Conservation (phyloP, 2,113 vertebrate genomes). For the Pterophyllum scalare region DNA sequence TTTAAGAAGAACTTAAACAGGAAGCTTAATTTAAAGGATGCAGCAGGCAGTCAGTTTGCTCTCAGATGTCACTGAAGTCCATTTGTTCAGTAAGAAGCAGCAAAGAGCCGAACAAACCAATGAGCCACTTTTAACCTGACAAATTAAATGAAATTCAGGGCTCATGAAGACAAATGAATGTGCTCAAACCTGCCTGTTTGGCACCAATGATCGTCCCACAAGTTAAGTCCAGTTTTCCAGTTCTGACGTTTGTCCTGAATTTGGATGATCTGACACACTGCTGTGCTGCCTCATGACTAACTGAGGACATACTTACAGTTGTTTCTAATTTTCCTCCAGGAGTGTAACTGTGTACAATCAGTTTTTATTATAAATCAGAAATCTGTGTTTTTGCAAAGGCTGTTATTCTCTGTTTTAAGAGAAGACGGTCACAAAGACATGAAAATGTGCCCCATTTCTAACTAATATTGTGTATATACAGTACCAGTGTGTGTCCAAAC, state of each 20-base stretch:
- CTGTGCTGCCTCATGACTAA: too few species aligned
- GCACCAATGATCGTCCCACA: background rate
- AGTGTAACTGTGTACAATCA: too few species aligned
- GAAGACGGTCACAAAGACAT: background rate
- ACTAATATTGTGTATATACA: background rate
- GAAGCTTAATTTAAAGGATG: background rate
- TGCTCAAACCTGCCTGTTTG: background rate
- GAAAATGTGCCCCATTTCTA: background rate
- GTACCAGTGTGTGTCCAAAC: too few species aligned
- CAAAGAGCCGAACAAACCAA: background rate
- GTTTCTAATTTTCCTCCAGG: too few species aligned
- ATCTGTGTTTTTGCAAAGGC: background rate
- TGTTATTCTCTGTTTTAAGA: background rate
- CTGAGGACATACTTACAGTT: too few species aligned
- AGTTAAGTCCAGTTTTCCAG: background rate
- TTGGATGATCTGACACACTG: too few species aligned
- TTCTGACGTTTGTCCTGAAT: background rate
- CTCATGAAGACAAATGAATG: background rate
- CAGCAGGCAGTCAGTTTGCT: background rate
- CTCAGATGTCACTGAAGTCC: background rate
- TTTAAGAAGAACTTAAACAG: background rate
- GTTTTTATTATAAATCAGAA: background rate
- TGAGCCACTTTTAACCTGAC: rapidly evolving
- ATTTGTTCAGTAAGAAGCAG: rapidly evolving
- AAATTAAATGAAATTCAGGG: background rate